Evolutionary conservation across 2,797 vertebrate species (phyloP).

Genomic region (Fringilla coelebs): DNA sequence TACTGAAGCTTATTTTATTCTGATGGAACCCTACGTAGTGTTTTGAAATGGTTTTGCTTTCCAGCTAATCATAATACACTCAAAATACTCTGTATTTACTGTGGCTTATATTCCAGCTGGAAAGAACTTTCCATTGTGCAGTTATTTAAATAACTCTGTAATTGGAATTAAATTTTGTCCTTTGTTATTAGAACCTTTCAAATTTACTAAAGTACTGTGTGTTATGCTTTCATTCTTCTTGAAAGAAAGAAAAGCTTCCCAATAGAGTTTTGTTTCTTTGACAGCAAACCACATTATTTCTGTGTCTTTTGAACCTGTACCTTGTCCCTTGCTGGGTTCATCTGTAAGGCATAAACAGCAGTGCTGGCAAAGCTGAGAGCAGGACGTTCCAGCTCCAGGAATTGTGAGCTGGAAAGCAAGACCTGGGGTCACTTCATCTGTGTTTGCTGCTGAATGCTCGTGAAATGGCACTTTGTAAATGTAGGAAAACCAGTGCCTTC

Average conservation of each 20-base stretch:
- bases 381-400: background rate
- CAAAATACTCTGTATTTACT: background rate
- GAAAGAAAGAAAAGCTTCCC: background rate
- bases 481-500: background rate
- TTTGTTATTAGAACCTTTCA: background rate
- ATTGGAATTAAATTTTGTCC: background rate
- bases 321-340: background rate
- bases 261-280: background rate
- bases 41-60: background rate
- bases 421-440: background rate
- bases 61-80: background rate
- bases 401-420: background rate
- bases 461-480: background rate
- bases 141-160: background rate
- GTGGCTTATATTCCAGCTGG: background rate
- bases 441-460: rapidly evolving
- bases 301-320: background rate
- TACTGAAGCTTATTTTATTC: background rate
- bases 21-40: background rate
- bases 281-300: background rate
- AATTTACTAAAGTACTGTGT: background rate
- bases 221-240: background rate
- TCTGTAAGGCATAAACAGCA: background rate
- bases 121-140: background rate
- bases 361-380: background rate